These are phyloP conservation scores for Steinernema feltiae DNA, from an alignment of 1,140 invertebrate genomes.

Conservation along the genomic window DNA sequence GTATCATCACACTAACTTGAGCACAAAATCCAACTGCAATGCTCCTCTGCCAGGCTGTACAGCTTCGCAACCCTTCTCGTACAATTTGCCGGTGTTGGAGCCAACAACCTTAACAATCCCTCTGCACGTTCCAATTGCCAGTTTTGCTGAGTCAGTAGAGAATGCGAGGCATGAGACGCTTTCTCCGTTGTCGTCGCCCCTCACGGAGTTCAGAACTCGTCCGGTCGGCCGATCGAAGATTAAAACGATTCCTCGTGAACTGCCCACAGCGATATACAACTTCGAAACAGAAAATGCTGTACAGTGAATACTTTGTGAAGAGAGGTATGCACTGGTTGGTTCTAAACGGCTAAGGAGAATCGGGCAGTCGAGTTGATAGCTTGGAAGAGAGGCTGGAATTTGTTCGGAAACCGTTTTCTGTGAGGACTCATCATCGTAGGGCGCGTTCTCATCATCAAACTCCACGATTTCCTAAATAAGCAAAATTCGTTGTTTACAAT, in stretches of 20 bases:
- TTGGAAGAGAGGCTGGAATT: neutral
- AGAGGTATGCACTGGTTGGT: neutral
- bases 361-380: neutral
- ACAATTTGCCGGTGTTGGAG: neutral
- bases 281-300: neutral
- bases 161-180: slow-evolving; percentile 1
- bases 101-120: neutral
- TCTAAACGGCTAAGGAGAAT: neutral
- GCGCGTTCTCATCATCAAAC: neutral
- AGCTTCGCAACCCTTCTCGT: neutral
- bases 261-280: neutral
- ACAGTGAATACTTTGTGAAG: neutral
- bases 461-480: neutral
- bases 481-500: neutral
- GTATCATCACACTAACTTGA: neutral
- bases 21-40: neutral
- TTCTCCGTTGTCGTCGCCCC: neutral
- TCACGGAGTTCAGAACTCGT: neutral
- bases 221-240: neutral
- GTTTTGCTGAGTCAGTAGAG: neutral
- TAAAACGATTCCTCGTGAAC: neutral
- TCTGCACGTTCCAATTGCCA: neutral
- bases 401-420: neutral
- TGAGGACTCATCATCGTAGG: neutral
- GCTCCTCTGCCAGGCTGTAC: neutral